Evolutionary conservation across 2,113 vertebrate genomes (phyloP).

Genomic region (Eulacestoma nigropectus): DNA sequence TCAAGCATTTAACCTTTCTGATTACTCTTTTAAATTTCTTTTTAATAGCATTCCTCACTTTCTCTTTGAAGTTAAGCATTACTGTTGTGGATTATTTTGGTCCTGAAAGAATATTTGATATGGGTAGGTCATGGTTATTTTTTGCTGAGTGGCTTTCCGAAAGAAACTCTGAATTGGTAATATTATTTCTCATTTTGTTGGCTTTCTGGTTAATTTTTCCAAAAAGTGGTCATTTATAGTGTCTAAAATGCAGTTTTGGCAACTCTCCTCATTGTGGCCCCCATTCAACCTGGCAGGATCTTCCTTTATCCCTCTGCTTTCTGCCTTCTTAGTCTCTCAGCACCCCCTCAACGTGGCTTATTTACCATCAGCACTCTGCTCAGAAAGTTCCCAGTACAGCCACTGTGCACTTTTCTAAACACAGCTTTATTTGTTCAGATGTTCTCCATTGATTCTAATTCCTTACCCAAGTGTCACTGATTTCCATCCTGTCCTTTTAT

Average conservation of each 20-base stretch:
- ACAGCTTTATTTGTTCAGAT: neutral
- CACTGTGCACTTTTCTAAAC: neutral
- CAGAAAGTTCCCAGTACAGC: neutral
- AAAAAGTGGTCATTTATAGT: neutral
- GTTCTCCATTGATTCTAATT: neutral
- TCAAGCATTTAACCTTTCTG: neutral
- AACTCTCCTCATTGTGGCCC: neutral
- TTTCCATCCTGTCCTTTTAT: neutral
- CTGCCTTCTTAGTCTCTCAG: neutral
- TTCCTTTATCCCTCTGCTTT: neutral
- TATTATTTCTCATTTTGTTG: neutral
- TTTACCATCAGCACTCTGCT: neutral
- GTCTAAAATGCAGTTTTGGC: neutral
- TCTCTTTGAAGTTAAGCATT: neutral
- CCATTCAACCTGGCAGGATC: neutral
- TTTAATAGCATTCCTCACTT: constrained; percentile 8
- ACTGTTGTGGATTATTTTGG: neutral
- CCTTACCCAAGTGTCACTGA: neutral
- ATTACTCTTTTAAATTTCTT: neutral
- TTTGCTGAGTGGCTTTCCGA: neutral
- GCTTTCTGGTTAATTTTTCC: constrained; percentile 15
- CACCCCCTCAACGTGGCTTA: neutral
- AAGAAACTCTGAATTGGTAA: neutral
- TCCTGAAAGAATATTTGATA: neutral
- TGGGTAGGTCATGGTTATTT: neutral